A percentile compares a stretch with the other conserved stretches of the same genome.
Evolutionary conservation across 2,888 invertebrate species (phyloP).

Genomic region (Ochropacha duplaris): DNA sequence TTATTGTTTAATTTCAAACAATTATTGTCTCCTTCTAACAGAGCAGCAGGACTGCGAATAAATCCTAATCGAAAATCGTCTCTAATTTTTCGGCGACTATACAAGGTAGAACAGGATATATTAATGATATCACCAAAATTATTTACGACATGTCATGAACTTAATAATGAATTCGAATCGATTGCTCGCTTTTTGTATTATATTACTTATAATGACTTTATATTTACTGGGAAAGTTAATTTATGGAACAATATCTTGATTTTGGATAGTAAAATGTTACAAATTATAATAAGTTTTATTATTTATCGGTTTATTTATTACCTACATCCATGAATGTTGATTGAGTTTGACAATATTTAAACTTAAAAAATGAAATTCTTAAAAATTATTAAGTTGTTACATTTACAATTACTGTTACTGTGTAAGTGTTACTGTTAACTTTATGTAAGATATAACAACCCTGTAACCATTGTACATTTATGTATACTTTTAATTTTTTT

Average conservation of each 20-base stretch:
- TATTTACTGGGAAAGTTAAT: neutral
- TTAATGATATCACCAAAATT: neutral
- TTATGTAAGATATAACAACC: too few species aligned
- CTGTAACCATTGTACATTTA: too few species aligned
- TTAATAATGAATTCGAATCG: neutral
- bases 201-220: neutral
- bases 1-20: too few species aligned
- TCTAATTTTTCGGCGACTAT: neutral
- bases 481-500: too few species aligned
- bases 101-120: neutral
- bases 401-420: too few species aligned
- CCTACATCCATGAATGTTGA: neutral
- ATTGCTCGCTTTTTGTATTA: slow-evolving; percentile 5
- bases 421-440: too few species aligned
- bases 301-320: neutral
- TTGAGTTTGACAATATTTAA: neutral
- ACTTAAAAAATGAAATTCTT: too few species aligned
- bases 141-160: neutral
- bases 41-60: neutral
- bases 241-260: neutral
- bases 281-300: neutral
- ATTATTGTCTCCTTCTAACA: neutral
- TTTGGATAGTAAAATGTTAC: neutral
- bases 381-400: too few species aligned
- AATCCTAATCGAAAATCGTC: neutral